Evolutionary conservation across 2,888 invertebrate species (phyloP).

Genomic region (Salpingus planirostris): DNA sequence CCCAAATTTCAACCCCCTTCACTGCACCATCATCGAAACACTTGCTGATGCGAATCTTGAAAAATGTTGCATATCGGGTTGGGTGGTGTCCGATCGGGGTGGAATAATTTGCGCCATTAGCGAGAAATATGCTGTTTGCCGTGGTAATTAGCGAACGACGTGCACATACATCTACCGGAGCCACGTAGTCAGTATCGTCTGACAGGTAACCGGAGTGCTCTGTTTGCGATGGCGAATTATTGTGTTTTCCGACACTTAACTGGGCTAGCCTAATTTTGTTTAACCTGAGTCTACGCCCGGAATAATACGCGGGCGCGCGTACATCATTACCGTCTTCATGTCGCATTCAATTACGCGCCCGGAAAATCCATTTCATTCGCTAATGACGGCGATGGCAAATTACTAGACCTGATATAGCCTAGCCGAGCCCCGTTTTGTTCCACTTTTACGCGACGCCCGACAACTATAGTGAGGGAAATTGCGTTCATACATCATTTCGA

Average conservation of each 20-base stretch:
- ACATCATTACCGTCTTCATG: conserved; percentile 12
- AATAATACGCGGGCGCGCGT: too few species aligned
- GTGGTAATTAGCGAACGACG: conserved; percentile 15
- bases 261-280: conserved; percentile 14
- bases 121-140: conserved; percentile 12
- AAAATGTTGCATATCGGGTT: too few species aligned
- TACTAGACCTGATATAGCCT: too few species aligned
- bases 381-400: too few species aligned
- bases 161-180: conserved; percentile 5
- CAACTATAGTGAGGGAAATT: too few species aligned
- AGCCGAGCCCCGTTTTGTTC: too few species aligned
- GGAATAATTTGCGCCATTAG: conserved; percentile 8
- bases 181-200: conserved; percentile 16
- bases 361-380: conserved; percentile 11
- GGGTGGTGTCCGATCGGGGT: conserved; percentile 7
- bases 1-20: too few species aligned
- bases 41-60: too few species aligned
- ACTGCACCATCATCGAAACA: too few species aligned
- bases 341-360: conserved; percentile 14
- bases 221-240: conserved; percentile 19
- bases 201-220: conserved; percentile 19
- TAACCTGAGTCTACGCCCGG: conserved; percentile 13
- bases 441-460: too few species aligned
- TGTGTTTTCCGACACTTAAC: conserved; percentile 16
- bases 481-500: too few species aligned